phyloP scores from a whole-genome alignment of 2,113 vertebrate species.

The Mirza zaza region DNA sequence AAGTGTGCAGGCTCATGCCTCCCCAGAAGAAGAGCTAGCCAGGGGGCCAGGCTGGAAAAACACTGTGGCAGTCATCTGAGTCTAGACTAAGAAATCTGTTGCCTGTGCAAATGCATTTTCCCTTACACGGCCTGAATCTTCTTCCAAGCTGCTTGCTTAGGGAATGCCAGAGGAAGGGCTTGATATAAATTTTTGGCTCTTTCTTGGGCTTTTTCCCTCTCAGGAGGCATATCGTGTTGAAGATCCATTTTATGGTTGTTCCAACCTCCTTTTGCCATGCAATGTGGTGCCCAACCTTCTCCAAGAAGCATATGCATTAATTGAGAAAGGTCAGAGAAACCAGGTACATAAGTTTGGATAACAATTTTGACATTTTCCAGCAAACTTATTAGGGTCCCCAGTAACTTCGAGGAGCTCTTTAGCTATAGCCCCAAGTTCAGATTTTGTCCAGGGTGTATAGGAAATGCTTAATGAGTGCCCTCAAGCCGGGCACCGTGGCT shows the following conservation, averaged over 20 bases:
- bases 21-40: no score
- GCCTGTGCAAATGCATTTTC: no score
- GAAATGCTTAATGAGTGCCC: neutral
- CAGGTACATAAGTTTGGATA: neutral
- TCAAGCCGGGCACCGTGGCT: no score
- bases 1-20: no score
- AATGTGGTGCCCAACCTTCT: neutral
- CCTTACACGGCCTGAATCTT: neutral
- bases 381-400: neutral
- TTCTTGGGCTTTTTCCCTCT: neutral
- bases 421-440: neutral
- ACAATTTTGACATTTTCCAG: neutral
- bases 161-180: neutral
- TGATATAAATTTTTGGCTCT: neutral
- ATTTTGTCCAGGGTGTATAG: neutral
- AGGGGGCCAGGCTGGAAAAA: no score
- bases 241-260: neutral
- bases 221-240: neutral
- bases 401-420: neutral
- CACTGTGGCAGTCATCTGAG: no score
- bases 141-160: neutral
- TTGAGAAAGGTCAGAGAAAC: neutral
- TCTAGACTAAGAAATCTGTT: no score
- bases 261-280: neutral
- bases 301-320: neutral